Evolutionary conservation across 2,888 invertebrate genomes (phyloP).

Genomic region (Euclidia mi): DNA sequence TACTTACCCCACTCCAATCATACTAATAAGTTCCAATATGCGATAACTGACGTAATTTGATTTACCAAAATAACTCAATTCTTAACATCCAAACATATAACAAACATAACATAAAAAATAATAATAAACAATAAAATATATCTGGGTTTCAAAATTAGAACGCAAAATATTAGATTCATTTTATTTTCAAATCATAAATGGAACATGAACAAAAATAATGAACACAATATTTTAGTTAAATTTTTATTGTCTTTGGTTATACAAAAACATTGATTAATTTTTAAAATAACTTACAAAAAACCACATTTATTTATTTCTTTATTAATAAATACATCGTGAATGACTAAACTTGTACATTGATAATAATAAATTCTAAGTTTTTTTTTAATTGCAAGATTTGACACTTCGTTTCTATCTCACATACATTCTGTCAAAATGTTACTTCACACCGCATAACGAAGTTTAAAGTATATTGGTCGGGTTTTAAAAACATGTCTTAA

Average conservation of each 20-base stretch:
- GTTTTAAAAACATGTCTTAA: constrained; percentile 42
- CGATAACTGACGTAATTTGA: background rate
- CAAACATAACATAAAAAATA: constrained; percentile 9
- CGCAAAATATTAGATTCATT: constrained; percentile 12
- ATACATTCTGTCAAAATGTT: constrained; percentile 28
- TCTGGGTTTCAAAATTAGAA: constrained; percentile 10
- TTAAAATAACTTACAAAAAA: constrained; percentile 90
- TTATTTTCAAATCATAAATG: constrained; percentile 27
- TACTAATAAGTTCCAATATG: constrained; percentile 3
- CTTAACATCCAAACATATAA: background rate
- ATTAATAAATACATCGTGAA: constrained; percentile 82
- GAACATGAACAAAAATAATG: constrained; percentile 59
- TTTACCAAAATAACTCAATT: background rate
- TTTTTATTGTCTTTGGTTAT: constrained; percentile 91
- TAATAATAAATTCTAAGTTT: constrained; percentile 75
- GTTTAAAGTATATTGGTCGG: constrained; percentile 51
- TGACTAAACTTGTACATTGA: constrained; percentile 87
- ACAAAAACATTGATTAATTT: constrained; percentile 90
- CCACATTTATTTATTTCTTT: constrained; percentile 79
- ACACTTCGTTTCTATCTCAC: constrained; percentile 44
- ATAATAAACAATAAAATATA: constrained; percentile 15
- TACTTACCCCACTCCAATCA: constrained; percentile 8
- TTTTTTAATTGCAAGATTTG: constrained; percentile 53
- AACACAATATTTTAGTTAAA: constrained; percentile 80
- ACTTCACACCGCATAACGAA: constrained; percentile 13